These are phyloP conservation scores for Larimichthys polyactis DNA, from an alignment of 2,113 vertebrate species.

Conservation along the genomic window DNA sequence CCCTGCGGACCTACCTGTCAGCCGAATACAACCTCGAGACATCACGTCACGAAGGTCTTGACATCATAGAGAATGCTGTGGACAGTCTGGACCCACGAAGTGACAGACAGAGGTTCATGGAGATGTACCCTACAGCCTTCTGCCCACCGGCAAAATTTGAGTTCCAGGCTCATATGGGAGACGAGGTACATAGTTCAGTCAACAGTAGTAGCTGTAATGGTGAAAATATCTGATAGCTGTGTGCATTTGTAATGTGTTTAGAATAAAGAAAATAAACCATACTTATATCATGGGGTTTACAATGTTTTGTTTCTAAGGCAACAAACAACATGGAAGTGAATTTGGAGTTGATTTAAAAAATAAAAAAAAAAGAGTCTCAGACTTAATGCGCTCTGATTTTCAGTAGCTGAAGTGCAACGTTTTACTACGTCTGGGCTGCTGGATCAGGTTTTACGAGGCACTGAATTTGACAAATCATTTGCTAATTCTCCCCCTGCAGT, in stretches of 20 bases:
- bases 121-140: slow-evolving; percentile 96
- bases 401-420: slow-evolving; percentile 56
- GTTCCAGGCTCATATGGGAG: slow-evolving; percentile 98
- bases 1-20: slow-evolving; percentile 95
- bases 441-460: slow-evolving; percentile 53
- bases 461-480: slow-evolving; percentile 60
- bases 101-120: slow-evolving; percentile 98
- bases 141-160: slow-evolving; percentile 97
- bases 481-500: slow-evolving; percentile 58
- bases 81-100: slow-evolving; percentile 96
- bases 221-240: neutral
- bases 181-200: slow-evolving; percentile 86
- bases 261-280: neutral
- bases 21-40: slow-evolving; percentile 99
- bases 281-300: neutral
- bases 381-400: slow-evolving; percentile 58
- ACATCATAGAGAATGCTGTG: slow-evolving; percentile 98
- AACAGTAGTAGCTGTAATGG: neutral
- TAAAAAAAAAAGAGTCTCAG: neutral
- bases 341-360: slow-evolving; percentile 23
- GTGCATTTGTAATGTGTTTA: neutral
- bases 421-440: slow-evolving; percentile 60
- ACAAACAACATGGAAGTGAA: neutral
- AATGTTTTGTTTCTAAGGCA: neutral
- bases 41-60: slow-evolving; percentile 97